Evolutionary conservation across 92 coral and sea anemone species (phyloP).

Genomic region (Phenganax subtilis): DNA sequence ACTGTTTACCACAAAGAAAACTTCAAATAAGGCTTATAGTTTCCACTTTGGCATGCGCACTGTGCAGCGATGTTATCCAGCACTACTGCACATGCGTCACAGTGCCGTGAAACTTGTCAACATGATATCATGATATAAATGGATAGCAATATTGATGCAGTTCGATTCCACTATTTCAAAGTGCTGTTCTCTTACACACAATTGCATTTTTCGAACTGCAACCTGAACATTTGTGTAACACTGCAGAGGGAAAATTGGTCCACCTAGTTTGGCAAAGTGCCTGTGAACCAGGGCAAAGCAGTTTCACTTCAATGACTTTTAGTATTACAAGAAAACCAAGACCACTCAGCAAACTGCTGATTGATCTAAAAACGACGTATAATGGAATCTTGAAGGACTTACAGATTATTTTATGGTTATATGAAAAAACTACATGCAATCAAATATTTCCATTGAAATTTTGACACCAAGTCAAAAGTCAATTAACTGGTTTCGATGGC

Average conservation of each 20-base stretch:
- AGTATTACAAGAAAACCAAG: no score
- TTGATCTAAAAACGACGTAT: no score
- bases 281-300: background rate
- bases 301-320: no score
- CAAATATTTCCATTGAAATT: no score
- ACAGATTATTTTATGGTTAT: no score
- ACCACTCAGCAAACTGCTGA: no score
- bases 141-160: background rate
- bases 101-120: background rate
- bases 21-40: background rate
- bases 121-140: background rate
- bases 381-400: no score
- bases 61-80: background rate
- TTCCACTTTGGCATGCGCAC: background rate
- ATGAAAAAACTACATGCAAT: no score
- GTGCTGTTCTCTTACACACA: background rate
- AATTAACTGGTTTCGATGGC: no score
- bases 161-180: background rate
- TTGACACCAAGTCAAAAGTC: no score
- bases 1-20: slow-evolving; percentile 1
- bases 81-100: slow-evolving; percentile 4
- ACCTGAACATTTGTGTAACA: background rate
- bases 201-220: background rate
- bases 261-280: background rate
- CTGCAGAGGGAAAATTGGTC: background rate